phyloP scores from a whole-genome alignment of 2,888 invertebrate genomes.

The Aphrophora alni region DNA sequence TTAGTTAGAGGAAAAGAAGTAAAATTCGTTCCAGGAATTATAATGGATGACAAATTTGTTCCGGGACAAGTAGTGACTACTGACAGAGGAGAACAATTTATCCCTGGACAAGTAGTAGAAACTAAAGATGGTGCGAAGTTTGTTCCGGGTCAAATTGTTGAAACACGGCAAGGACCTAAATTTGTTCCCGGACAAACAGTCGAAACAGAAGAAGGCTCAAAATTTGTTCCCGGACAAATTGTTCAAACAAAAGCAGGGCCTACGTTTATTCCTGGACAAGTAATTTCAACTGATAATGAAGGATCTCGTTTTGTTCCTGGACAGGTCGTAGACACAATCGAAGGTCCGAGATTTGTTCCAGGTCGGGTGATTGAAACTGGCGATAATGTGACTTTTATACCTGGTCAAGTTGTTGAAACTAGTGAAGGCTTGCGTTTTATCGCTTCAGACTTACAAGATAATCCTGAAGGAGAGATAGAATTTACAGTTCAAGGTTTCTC shows the following conservation, averaged over 20 bases:
- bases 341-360: slow-evolving; percentile 69
- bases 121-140: slow-evolving; percentile 73
- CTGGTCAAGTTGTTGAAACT: slow-evolving; percentile 62
- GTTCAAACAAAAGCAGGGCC: slow-evolving; percentile 77
- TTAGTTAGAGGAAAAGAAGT: slow-evolving; percentile 68
- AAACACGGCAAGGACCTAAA: slow-evolving; percentile 69
- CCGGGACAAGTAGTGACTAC: slow-evolving; percentile 74
- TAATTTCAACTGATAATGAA: slow-evolving; percentile 69
- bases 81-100: slow-evolving; percentile 73
- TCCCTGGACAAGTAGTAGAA: slow-evolving; percentile 75
- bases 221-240: slow-evolving; percentile 81
- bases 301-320: slow-evolving; percentile 69
- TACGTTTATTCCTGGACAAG: slow-evolving; percentile 79
- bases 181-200: slow-evolving; percentile 77
- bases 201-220: slow-evolving; percentile 71
- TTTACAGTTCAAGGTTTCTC: slow-evolving; percentile 75
- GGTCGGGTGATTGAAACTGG: slow-evolving; percentile 61
- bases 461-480: slow-evolving; percentile 68
- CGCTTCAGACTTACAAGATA: slow-evolving; percentile 71
- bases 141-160: slow-evolving; percentile 79
- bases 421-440: slow-evolving; percentile 67
- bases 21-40: slow-evolving; percentile 72
- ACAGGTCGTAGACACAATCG: slow-evolving; percentile 74
- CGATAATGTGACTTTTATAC: slow-evolving; percentile 59
- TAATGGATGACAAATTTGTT: slow-evolving; percentile 70